Percentiles rank a stretch among this genome's conserved stretches.
phyloP scores from a whole-genome alignment of 92 coral and sea anemone genomes.

The Chrysogorgia sp. region DNA sequence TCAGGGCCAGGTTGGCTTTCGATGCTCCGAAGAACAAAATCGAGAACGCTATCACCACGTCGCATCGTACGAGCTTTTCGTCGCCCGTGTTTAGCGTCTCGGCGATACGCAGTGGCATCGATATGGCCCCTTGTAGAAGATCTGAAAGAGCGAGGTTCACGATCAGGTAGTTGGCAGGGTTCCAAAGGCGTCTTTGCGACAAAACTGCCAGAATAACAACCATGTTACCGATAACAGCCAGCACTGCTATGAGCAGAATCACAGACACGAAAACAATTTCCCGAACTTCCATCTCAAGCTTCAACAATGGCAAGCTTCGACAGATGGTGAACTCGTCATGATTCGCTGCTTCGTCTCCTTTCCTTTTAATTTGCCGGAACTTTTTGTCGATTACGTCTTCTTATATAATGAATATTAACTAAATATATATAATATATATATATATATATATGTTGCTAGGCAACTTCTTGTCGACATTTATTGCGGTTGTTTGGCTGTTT shows the following conservation, averaged over 20 bases:
- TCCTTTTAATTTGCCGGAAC: not conserved
- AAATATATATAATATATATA: too few species aligned
- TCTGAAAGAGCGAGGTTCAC: constrained; percentile 94
- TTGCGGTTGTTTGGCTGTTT: too few species aligned
- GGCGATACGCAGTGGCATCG: constrained; percentile 86
- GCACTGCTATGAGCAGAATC: constrained; percentile 26
- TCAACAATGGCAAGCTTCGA: too few species aligned
- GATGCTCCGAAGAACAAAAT: constrained; percentile 27
- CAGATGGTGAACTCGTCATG: not conserved
- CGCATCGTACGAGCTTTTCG: constrained; percentile 15
- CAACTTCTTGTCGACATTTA: too few species aligned
- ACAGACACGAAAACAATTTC: constrained; percentile 7
- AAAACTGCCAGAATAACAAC: constrained; percentile 78
- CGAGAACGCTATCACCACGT: constrained; percentile 8
- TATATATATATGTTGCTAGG: too few species aligned
- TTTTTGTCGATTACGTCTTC: not conserved
- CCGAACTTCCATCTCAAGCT: not conserved
- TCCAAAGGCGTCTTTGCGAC: constrained; percentile 79
- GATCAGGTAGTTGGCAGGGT: constrained; percentile 78
- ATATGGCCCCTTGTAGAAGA: constrained; percentile 83
- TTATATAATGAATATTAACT: too few species aligned
- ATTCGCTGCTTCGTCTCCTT: not conserved
- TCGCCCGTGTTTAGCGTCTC: constrained; percentile 70
- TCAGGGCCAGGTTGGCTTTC: constrained; percentile 7
- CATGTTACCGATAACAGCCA: constrained; percentile 74